These are phyloP conservation scores for Cephus rjabovi DNA, from an alignment of 2,888 invertebrate genomes.

Conservation along the genomic window DNA sequence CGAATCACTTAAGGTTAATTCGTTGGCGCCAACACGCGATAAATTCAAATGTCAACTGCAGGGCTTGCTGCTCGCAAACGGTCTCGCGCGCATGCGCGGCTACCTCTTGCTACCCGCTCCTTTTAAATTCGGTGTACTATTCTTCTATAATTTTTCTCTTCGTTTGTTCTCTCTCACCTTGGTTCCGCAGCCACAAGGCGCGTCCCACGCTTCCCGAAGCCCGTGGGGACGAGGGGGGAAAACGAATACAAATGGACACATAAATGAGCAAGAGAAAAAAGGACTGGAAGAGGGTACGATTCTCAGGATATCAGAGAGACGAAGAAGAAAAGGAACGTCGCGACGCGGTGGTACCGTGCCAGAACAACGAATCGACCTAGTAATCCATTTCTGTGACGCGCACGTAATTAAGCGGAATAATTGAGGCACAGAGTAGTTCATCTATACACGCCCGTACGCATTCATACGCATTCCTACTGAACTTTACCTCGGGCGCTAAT, in stretches of 20 bases:
- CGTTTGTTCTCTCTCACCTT: not conserved
- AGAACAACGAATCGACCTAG: not conserved
- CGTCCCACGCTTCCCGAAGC: too few relatives aligned
- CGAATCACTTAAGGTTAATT: not conserved
- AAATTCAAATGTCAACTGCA: not conserved
- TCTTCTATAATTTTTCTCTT: not conserved
- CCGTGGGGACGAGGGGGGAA: not conserved
- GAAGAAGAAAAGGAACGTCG: not conserved
- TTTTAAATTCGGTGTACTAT: not conserved
- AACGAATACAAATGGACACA: not conserved
- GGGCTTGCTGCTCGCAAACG: not conserved
- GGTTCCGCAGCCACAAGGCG: too few relatives aligned
- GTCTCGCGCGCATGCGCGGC: not conserved
- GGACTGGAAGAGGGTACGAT: not conserved
- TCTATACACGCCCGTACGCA: not conserved
- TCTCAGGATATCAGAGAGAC: not conserved
- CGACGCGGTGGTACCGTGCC: not conserved
- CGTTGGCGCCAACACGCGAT: not conserved
- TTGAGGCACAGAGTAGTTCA: not conserved
- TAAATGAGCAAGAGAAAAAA: not conserved
- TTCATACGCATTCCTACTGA: slow-evolving; percentile 3
- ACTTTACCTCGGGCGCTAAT: slow-evolving; percentile 24
- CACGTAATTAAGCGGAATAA: slow-evolving; percentile 1
- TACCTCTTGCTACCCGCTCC: not conserved
- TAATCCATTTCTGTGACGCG: not conserved